Conservation (phyloP, 2,888 invertebrate genomes). For the Brenthis hecate region DNA sequence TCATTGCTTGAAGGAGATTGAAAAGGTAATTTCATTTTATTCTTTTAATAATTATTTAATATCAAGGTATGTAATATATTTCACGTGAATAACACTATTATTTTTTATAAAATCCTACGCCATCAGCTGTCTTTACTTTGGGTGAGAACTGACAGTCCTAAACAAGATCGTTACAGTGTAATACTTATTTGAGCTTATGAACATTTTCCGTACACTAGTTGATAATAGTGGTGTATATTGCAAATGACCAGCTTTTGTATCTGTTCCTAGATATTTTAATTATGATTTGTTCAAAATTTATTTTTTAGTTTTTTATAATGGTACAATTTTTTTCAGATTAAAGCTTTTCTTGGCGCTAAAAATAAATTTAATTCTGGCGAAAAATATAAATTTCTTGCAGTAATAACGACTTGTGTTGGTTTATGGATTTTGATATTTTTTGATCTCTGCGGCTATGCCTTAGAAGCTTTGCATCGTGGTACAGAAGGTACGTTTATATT, state of each 20-base stretch:
- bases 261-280: no score
- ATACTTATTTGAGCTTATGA: no score
- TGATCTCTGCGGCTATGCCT: conserved; percentile 20
- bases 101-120: no score
- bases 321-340: conserved; percentile 19
- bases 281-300: not conserved
- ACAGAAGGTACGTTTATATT: conserved; percentile 12
- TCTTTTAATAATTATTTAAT: no score
- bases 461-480: conserved; percentile 7
- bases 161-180: no score
- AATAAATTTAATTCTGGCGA: conserved; percentile 3
- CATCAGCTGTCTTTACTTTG: no score
- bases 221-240: no score
- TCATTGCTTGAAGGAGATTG: conserved; percentile 23
- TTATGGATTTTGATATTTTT: conserved; percentile 21
- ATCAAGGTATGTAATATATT: no score
- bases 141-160: no score
- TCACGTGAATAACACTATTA: no score
- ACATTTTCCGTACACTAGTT: no score
- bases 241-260: no score
- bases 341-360: conserved; percentile 11
- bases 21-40: conserved; percentile 23
- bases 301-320: not conserved
- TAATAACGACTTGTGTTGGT: conserved; percentile 10
- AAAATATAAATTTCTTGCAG: conserved; percentile 8